Percentiles rank a stretch among this genome's conserved stretches.
Evolutionary conservation across 2,888 invertebrate species (phyloP).

Genomic region (Nemotelus nigrinus): DNA sequence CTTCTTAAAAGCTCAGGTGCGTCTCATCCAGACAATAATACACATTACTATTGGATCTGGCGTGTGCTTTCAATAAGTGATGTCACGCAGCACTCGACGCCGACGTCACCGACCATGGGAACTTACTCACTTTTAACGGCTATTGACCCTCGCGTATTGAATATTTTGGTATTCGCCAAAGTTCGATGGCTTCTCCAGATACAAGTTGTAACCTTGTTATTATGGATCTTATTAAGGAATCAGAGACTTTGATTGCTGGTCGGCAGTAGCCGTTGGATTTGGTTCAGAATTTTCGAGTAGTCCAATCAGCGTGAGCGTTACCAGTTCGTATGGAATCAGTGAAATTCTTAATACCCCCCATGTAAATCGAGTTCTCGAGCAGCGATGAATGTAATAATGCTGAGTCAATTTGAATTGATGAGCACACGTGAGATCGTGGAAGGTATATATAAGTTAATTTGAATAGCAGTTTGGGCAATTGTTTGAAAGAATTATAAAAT

Average conservation of each 20-base stretch:
- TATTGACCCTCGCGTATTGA: slow-evolving; percentile 45
- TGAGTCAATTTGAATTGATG: too few species aligned
- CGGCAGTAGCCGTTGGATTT: slow-evolving; percentile 14
- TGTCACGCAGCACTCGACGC: background rate
- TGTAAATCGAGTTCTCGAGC: background rate
- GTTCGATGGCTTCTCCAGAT: slow-evolving; percentile 44
- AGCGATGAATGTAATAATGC: background rate
- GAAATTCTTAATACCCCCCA: slow-evolving; percentile 6
- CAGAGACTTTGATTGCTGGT: slow-evolving; percentile 2
- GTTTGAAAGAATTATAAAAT: too few species aligned
- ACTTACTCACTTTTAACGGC: slow-evolving; percentile 50
- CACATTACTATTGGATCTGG: too few species aligned
- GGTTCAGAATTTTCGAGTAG: background rate
- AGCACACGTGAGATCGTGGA: too few species aligned
- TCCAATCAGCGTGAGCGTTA: background rate
- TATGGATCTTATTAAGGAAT: slow-evolving; percentile 1
- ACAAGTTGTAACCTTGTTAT: slow-evolving; percentile 8
- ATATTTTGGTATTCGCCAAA: slow-evolving; percentile 48
- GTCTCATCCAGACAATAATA: too few species aligned
- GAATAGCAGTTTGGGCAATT: too few species aligned
- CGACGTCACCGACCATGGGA: slow-evolving; percentile 47
- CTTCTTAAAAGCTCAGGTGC: too few species aligned
- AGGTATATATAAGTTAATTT: too few species aligned
- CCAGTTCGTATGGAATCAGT: slow-evolving; percentile 15
- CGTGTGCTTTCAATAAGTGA: too few species aligned